Evolutionary conservation across 2,888 invertebrate species (phyloP).

Genomic region (Diplazon laetatorius): DNA sequence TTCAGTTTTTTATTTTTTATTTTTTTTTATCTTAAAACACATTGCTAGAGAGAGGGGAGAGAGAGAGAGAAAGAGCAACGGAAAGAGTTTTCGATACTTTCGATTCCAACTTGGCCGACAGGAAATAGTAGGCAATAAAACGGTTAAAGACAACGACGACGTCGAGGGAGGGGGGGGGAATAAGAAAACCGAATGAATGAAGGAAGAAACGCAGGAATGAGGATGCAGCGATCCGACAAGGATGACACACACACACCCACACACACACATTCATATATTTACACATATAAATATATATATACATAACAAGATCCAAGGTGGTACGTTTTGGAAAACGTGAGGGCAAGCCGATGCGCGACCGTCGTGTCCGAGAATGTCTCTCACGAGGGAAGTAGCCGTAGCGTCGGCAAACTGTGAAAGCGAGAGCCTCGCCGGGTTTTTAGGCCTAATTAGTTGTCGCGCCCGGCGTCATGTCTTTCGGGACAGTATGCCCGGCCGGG

Average conservation of each 20-base stretch:
- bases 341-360: slow-evolving; percentile 25
- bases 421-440: slow-evolving; percentile 75
- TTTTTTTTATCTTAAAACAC: no score
- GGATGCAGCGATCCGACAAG: slow-evolving; percentile 36
- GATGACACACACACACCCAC: slow-evolving; percentile 64
- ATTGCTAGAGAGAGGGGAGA: no score
- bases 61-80: no score
- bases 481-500: slow-evolving; percentile 65
- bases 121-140: slow-evolving; percentile 62
- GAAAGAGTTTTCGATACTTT: slow-evolving; percentile 37
- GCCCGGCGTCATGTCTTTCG: slow-evolving; percentile 77
- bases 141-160: slow-evolving; percentile 7
- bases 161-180: not conserved
- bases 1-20: no score
- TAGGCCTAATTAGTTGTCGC: slow-evolving; percentile 82
- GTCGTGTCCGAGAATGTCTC: not conserved
- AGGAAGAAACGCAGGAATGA: slow-evolving; percentile 45
- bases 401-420: slow-evolving; percentile 73
- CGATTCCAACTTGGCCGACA: slow-evolving; percentile 22
- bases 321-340: slow-evolving; percentile 21
- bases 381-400: slow-evolving; percentile 34
- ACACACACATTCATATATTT: no score
- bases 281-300: no score
- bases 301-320: no score
- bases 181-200: slow-evolving; percentile 37